Percentiles rank a stretch among this genome's conserved stretches.
phyloP scores from a whole-genome alignment of 2,113 vertebrate species.

The Cryptotis parvus region DNA sequence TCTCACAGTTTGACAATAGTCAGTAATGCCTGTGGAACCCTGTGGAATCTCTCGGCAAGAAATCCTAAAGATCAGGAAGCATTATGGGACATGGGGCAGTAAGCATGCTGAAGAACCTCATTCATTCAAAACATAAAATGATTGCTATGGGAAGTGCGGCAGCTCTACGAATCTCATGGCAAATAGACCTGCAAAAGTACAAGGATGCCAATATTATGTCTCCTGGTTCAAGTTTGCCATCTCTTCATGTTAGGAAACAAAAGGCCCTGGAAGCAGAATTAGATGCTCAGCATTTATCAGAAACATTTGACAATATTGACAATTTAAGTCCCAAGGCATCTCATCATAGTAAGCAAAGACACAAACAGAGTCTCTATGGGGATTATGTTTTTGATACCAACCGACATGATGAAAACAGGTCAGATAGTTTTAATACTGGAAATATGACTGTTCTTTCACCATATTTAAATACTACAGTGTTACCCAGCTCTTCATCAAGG shows the following conservation, averaged over 20 bases:
- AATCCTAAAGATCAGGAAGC: slow-evolving; percentile 97
- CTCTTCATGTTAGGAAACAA: slow-evolving; percentile 97
- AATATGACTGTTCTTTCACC: slow-evolving; percentile 91
- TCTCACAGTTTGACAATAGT: slow-evolving; percentile 99
- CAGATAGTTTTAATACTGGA: slow-evolving; percentile 90
- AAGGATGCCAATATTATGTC: slow-evolving; percentile 98
- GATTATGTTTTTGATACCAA: slow-evolving; percentile 90
- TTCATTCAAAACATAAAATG: slow-evolving; percentile 99
- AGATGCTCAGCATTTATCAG: slow-evolving; percentile 97
- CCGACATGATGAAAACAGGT: slow-evolving; percentile 89
- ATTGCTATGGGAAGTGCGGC: slow-evolving; percentile 99
- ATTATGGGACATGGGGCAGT: slow-evolving; percentile 99
- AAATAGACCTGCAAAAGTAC: slow-evolving; percentile 96
- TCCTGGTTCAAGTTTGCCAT: slow-evolving; percentile 94
- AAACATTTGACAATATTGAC: slow-evolving; percentile 99
- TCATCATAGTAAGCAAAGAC: slow-evolving; percentile 92
- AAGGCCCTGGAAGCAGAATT: slow-evolving; percentile 98
- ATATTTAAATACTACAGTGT: slow-evolving; percentile 94
- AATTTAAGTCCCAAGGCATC: slow-evolving; percentile 97
- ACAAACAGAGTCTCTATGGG: slow-evolving; percentile 91
- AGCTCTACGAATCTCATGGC: slow-evolving; percentile 98
- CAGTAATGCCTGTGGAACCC: slow-evolving; percentile 97
- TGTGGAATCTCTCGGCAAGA: slow-evolving; percentile 98
- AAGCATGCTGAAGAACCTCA: slow-evolving; percentile 98
- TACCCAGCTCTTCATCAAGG: slow-evolving; percentile 90